Percentiles rank a stretch among this genome's conserved stretches.
Conservation (phyloP, 2,797 vertebrate genomes). For the Manis pentadactyla region DNA sequence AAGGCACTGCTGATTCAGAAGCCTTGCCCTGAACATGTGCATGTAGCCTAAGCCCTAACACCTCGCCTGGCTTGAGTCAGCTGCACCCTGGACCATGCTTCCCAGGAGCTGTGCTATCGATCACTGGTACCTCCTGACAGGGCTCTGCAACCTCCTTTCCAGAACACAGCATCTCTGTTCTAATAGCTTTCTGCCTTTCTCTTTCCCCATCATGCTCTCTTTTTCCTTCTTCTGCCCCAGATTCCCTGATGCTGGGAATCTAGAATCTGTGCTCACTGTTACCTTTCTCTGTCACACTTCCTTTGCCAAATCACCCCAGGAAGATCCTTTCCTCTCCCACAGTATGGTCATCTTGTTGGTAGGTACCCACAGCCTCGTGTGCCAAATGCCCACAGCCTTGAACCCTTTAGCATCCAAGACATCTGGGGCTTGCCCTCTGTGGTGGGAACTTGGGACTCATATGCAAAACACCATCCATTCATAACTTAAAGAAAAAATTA, state of each 20-base stretch:
- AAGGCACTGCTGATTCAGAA: background rate
- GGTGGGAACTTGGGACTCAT: background rate
- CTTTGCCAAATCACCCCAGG: background rate
- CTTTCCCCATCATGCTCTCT: background rate
- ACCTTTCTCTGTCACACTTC: background rate
- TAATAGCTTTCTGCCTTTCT: background rate
- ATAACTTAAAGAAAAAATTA: background rate
- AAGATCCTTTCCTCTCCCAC: background rate
- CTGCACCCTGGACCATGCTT: background rate
- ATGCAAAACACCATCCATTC: background rate
- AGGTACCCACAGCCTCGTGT: background rate
- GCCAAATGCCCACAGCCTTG: background rate
- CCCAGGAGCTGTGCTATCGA: background rate
- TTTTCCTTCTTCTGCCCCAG: background rate
- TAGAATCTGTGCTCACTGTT: background rate
- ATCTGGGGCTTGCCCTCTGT: background rate
- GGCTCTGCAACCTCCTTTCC: background rate
- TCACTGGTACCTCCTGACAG: rapidly evolving
- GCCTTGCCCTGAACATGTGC: background rate
- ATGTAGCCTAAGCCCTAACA: background rate
- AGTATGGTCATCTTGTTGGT: background rate
- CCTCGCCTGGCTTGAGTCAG: background rate
- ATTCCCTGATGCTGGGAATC: background rate
- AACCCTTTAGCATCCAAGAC: background rate
- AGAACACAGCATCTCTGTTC: background rate